Conservation (phyloP, 2,113 vertebrate species). For the Platysternon megacephalum region DNA sequence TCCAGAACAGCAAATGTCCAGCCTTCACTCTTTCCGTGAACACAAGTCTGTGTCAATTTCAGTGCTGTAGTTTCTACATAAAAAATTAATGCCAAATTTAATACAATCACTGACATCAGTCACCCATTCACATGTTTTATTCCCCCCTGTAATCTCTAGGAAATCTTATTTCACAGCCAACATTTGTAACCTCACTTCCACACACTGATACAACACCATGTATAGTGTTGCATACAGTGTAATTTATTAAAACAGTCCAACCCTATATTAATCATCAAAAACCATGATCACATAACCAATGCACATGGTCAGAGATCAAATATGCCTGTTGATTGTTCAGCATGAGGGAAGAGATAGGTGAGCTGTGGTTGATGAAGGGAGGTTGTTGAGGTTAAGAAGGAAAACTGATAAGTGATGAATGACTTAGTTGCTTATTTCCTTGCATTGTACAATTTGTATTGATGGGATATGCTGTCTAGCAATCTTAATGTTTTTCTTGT, state of each 20-base stretch:
- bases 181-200: neutral
- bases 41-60: neutral
- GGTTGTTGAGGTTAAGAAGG: neutral
- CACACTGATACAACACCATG: neutral
- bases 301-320: neutral
- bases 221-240: neutral
- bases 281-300: neutral
- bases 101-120: neutral
- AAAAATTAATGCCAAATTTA: neutral
- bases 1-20: neutral
- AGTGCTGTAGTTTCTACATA: neutral
- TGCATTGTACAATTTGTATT: neutral
- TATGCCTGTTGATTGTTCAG: neutral
- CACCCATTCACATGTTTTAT: neutral
- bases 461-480: neutral
- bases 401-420: accelerated
- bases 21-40: neutral
- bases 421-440: neutral
- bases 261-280: neutral
- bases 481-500: neutral
- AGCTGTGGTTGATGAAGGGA: neutral
- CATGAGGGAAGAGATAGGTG: neutral
- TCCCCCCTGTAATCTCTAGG: neutral
- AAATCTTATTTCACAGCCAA: neutral
- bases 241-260: neutral